A percentile compares a stretch with the other conserved stretches of the same genome.
These are phyloP conservation scores for Iselma pallidipennis DNA, from an alignment of 2,888 invertebrate genomes.

Conservation along the genomic window DNA sequence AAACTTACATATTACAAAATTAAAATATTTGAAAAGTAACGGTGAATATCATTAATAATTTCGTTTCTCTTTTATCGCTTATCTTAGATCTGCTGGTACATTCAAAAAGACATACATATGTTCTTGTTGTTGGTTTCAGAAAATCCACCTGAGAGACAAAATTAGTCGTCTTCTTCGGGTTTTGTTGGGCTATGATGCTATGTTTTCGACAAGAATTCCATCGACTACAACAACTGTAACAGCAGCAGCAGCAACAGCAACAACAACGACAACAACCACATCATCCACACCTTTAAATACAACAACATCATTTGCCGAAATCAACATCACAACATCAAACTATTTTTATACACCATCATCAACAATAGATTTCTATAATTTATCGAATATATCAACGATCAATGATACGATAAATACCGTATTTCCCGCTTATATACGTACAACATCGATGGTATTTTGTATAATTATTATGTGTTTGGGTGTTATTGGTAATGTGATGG, in stretches of 20 bases:
- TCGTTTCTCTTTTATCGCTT: too few relatives aligned
- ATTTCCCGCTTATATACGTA: conserved; percentile 83
- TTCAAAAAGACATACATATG: too few relatives aligned
- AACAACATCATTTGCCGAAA: conserved; percentile 34
- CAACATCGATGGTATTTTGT: conserved; percentile 86
- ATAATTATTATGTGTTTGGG: conserved; percentile 87
- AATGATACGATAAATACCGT: conserved; percentile 52
- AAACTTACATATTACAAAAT: too few relatives aligned
- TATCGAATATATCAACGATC: conserved; percentile 32
- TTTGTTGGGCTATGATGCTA: conserved; percentile 37
- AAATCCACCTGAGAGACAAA: not conserved
- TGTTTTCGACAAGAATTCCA: conserved; percentile 51
- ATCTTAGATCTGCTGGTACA: too few relatives aligned
- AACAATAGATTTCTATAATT: conserved; percentile 33
- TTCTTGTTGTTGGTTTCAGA: not conserved
- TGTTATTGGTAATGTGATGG: conserved; percentile 90
- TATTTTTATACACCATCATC: conserved; percentile 42
- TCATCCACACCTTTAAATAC: conserved; percentile 33
- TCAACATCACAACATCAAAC: conserved; percentile 40
- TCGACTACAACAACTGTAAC: conserved; percentile 32
- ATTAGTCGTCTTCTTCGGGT: not conserved
- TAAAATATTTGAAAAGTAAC: too few relatives aligned
- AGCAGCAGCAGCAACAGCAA: conserved; percentile 39
- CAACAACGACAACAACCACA: conserved; percentile 12
- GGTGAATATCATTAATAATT: too few relatives aligned